phyloP scores from a whole-genome alignment of 2,888 invertebrate species.

The Limnephilus rhombicus region DNA sequence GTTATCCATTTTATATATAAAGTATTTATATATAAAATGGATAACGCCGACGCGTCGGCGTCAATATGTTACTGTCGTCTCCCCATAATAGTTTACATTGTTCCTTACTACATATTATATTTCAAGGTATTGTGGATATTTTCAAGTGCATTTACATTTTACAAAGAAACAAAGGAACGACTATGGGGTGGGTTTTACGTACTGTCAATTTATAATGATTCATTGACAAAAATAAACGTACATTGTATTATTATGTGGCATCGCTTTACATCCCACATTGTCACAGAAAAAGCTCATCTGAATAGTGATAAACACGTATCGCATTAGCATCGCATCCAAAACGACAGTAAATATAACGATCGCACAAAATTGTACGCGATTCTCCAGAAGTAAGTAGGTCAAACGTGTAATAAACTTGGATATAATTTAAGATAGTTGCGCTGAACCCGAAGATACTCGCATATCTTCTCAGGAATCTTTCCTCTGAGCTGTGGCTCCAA shows the following conservation, averaged over 20 bases:
- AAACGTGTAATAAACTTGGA: conserved; percentile 26
- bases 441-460: neutral
- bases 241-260: neutral
- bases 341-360: conserved; percentile 3
- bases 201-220: too few species aligned
- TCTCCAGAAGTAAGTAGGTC: conserved; percentile 8
- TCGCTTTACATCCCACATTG: neutral
- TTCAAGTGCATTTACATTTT: too few species aligned
- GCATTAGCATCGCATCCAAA: neutral
- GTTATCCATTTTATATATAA: too few species aligned
- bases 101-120: too few species aligned
- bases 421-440: conserved; percentile 19
- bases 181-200: too few species aligned
- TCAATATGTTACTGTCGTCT: too few species aligned
- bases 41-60: too few species aligned
- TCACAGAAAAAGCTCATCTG: neutral
- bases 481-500: neutral
- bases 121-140: too few species aligned
- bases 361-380: neutral
- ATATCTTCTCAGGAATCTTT: conserved; percentile 28
- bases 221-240: too few species aligned
- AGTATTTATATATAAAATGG: too few species aligned
- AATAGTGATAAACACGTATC: neutral
- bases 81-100: too few species aligned
- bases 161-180: too few species aligned